phyloP scores from a whole-genome alignment of 2,888 invertebrate species.

The Pseudococcus jackbeardsleyi region DNA sequence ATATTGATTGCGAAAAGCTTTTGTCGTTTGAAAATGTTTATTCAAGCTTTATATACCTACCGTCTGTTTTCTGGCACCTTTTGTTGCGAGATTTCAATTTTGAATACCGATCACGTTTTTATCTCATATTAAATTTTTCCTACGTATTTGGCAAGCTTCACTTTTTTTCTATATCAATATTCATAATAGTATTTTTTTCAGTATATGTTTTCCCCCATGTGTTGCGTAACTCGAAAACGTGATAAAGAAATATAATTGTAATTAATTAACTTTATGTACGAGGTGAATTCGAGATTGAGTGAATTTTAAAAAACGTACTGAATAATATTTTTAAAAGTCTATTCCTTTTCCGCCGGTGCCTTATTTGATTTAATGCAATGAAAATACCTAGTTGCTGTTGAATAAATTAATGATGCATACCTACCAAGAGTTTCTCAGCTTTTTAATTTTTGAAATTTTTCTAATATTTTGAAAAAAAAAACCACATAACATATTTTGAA shows the following conservation, averaged over 20 bases:
- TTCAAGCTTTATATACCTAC: background rate
- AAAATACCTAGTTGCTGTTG: too few species aligned
- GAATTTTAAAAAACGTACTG: background rate
- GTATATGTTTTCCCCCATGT: background rate
- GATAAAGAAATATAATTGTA: background rate
- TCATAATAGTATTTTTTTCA: constrained; percentile 8
- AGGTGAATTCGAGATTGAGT: background rate
- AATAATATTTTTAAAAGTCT: background rate
- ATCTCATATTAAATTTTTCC: constrained; percentile 39
- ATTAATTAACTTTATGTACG: background rate
- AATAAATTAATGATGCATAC: too few species aligned
- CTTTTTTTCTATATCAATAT: constrained; percentile 20
- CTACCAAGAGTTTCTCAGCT: too few species aligned
- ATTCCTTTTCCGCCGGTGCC: background rate
- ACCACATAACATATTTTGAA: too few species aligned
- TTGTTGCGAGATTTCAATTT: constrained; percentile 36
- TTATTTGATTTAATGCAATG: background rate
- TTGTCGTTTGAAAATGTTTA: constrained; percentile 24
- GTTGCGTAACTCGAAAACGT: constrained; percentile 9
- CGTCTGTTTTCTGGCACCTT: constrained; percentile 8
- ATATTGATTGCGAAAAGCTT: constrained; percentile 31
- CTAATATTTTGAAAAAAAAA: too few species aligned
- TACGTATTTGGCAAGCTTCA: constrained; percentile 45
- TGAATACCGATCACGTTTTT: constrained; percentile 40
- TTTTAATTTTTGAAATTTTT: too few species aligned